Conservation (phyloP, 2,113 vertebrate species). For the Charina bottae region DNA sequence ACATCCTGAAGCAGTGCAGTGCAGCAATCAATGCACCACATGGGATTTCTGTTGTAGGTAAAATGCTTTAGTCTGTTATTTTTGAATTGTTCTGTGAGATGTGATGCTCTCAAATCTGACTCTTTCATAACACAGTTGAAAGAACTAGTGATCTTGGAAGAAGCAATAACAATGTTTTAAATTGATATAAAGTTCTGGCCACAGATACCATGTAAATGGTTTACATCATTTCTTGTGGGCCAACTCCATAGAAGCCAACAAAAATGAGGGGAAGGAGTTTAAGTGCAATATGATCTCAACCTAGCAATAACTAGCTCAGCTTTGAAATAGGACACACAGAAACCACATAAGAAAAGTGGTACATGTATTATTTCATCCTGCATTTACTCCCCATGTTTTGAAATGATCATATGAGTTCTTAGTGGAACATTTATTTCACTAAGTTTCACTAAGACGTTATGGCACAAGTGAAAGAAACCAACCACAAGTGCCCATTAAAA, state of each 20-base stretch:
- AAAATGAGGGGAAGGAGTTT: background rate
- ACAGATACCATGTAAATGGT: constrained; percentile 25
- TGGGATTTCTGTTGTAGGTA: background rate
- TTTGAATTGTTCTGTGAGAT: background rate
- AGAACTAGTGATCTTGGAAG: background rate
- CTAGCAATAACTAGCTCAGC: constrained; percentile 38
- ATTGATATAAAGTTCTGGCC: constrained; percentile 8
- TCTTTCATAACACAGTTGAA: background rate
- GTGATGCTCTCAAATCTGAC: background rate
- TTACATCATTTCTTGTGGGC: background rate
- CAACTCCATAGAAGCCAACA: background rate
- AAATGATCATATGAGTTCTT: constrained; percentile 31
- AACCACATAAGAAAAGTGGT: constrained; percentile 32
- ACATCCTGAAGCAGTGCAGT: background rate
- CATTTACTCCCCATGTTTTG: constrained; percentile 40
- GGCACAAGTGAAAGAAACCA: background rate
- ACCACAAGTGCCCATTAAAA: background rate
- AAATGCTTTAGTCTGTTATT: background rate
- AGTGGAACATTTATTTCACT: constrained; percentile 38
- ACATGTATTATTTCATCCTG: background rate
- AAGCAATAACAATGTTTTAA: background rate
- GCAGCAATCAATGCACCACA: constrained; percentile 7
- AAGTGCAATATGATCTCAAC: rapidly evolving
- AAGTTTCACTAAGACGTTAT: background rate
- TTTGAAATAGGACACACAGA: constrained; percentile 34